Conservation (phyloP, 2,113 vertebrate species). For the Clarias gariepinus region DNA sequence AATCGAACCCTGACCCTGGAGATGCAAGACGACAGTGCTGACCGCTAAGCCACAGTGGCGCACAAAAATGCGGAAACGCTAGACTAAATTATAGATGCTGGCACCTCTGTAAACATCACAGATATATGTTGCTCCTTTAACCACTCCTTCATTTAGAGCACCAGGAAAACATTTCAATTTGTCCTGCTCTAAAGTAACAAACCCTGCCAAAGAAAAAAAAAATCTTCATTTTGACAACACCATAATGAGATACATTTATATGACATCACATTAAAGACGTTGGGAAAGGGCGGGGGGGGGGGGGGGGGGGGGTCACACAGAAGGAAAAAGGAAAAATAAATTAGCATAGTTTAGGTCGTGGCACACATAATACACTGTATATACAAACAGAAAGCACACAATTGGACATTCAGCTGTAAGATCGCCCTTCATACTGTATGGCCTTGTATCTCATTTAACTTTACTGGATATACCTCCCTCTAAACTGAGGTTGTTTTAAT, state of each 20-base stretch:
- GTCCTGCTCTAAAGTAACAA: conserved; percentile 40
- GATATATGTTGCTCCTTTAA: conserved; percentile 5
- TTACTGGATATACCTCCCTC: conserved; percentile 11
- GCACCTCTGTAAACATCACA: conserved; percentile 10
- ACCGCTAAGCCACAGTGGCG: too few relatives aligned
- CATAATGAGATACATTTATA: conserved; percentile 5
- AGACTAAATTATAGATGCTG: not conserved
- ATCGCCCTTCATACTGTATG: conserved; percentile 31
- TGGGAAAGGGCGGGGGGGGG: not conserved
- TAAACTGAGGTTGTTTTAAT: not conserved
- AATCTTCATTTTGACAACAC: conserved; percentile 32
- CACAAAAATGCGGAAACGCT: not conserved
- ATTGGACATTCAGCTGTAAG: conserved; percentile 5
- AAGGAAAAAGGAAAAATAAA: conserved; percentile 52
- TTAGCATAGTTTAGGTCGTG: conserved; percentile 50
- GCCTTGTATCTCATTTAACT: conserved; percentile 8
- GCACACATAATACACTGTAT: conserved; percentile 50
- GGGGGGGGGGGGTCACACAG: not conserved
- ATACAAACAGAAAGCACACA: conserved; percentile 59
- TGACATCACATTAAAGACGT: not conserved
- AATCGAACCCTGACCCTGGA: too few relatives aligned
- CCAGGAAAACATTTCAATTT: conserved; percentile 24
- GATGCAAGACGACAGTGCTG: too few relatives aligned
- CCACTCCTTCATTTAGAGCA: not conserved
- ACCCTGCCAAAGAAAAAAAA: conserved; percentile 24